A percentile compares a stretch with the other conserved stretches of the same genome.
Evolutionary conservation across 2,113 vertebrate genomes (phyloP).

Genomic region (Pipa parva): DNA sequence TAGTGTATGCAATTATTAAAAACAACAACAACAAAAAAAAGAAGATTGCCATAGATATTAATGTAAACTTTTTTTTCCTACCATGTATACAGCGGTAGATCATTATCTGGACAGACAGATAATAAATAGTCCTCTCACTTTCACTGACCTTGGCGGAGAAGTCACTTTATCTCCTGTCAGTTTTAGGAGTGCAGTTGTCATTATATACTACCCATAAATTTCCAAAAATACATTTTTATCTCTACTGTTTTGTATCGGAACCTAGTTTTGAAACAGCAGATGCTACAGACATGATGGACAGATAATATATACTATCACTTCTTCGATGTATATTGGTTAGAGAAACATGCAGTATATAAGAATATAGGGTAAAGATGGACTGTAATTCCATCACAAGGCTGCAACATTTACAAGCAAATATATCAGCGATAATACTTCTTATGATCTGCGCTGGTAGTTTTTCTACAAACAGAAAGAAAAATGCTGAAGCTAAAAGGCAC

Average conservation of each 20-base stretch:
- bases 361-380: background rate
- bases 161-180: background rate
- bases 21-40: too few species aligned
- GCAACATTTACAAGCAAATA: constrained; percentile 4
- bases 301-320: background rate
- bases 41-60: too few species aligned
- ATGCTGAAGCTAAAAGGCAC: background rate
- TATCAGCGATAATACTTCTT: background rate
- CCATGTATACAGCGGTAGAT: too few species aligned
- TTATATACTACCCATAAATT: background rate
- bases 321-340: background rate
- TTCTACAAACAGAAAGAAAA: background rate
- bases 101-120: background rate
- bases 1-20: too few species aligned
- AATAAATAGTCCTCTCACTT: background rate
- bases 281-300: background rate
- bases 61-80: too few species aligned
- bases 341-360: background rate
- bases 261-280: background rate
- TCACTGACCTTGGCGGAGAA: background rate
- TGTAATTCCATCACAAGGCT: background rate
- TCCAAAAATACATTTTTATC: background rate
- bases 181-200: background rate
- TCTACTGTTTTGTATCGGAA: background rate
- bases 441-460: background rate